Evolutionary conservation across 2,888 invertebrate species (phyloP).

Genomic region (Conchocele bisecta): DNA sequence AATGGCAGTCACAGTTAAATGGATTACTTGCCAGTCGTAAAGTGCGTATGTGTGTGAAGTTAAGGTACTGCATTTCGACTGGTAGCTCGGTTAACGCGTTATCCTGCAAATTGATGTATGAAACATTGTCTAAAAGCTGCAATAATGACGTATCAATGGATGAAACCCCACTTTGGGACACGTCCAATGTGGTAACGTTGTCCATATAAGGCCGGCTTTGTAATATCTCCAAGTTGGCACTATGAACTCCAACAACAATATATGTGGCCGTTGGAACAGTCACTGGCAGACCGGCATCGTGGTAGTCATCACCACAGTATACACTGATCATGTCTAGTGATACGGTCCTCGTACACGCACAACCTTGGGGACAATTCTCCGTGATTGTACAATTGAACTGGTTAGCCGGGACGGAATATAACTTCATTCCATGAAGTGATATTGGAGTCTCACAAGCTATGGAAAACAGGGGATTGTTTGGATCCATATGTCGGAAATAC

Average conservation of each 20-base stretch:
- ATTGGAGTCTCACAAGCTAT: constrained; percentile 1
- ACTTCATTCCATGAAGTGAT: neutral
- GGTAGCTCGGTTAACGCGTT: constrained; percentile 42
- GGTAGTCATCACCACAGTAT: neutral
- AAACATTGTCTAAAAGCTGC: constrained; percentile 7
- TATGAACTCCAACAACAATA: neutral
- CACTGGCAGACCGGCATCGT: neutral
- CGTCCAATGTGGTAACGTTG: constrained; percentile 7
- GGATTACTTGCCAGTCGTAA: constrained; percentile 37
- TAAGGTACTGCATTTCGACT: constrained; percentile 7
- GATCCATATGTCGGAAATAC: constrained; percentile 8
- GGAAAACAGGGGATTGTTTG: constrained; percentile 18
- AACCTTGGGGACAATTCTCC: neutral
- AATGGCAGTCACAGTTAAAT: constrained; percentile 54
- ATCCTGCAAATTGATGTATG: constrained; percentile 20
- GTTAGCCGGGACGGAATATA: neutral
- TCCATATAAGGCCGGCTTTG: constrained; percentile 15
- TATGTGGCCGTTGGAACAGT: neutral
- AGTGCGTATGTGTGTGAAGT: neutral
- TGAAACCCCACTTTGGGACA: constrained; percentile 24
- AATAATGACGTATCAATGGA: constrained; percentile 18
- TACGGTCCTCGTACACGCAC: constrained; percentile 7
- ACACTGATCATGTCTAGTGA: neutral
- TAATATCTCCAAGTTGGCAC: constrained; percentile 33
- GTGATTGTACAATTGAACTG: constrained; percentile 19